Evolutionary conservation across 2,888 invertebrate species (phyloP).

Genomic region (Acronicta psi): DNA sequence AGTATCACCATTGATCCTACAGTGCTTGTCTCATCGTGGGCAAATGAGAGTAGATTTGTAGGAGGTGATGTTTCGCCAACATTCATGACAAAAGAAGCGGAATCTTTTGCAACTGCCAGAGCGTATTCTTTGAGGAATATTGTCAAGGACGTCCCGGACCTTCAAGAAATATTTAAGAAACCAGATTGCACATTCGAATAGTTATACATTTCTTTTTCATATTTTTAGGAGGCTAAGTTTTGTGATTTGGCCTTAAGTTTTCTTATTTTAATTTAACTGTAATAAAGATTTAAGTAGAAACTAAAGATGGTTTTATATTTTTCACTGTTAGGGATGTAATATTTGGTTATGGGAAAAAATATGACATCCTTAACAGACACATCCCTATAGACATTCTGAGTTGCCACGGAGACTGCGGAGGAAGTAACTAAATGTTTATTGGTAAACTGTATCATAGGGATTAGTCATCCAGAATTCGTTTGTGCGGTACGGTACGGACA

Average conservation of each 20-base stretch:
- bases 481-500: too few species aligned
- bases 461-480: too few species aligned
- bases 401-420: too few species aligned
- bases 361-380: too few species aligned
- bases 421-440: too few species aligned
- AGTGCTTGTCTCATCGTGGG: conserved; percentile 24
- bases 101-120: conserved; percentile 68
- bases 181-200: conserved; percentile 58
- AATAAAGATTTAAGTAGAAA: conserved; percentile 17
- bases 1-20: conserved; percentile 45
- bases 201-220: background rate
- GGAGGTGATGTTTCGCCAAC: background rate
- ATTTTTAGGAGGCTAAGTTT: conserved; percentile 12
- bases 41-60: background rate
- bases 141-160: conserved; percentile 63
- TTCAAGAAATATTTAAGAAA: conserved; percentile 74
- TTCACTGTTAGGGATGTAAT: too few species aligned
- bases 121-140: conserved; percentile 68
- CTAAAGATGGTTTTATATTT: background rate
- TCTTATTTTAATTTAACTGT: conserved; percentile 10
- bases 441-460: too few species aligned
- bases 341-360: too few species aligned
- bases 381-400: too few species aligned
- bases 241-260: background rate
- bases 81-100: conserved; percentile 9